A percentile compares a stretch with the other conserved stretches of the same genome.
phyloP scores from a whole-genome alignment of 2,113 vertebrate genomes.

The Thermophis baileyi region DNA sequence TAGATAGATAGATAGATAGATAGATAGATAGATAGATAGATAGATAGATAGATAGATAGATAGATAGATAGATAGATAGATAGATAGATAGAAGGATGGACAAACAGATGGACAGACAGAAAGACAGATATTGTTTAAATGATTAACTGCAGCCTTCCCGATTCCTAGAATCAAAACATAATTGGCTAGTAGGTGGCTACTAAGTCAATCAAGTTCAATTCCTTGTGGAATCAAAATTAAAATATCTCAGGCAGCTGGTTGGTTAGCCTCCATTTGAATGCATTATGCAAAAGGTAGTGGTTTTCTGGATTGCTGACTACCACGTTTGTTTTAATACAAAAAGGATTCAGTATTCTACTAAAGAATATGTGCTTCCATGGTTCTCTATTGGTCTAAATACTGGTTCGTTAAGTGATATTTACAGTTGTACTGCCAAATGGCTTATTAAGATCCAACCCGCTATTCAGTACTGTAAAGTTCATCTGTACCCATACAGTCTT shows the following conservation, averaged over 20 bases:
- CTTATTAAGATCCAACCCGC: neutral
- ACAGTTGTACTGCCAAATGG: neutral
- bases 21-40: no score
- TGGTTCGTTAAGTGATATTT: neutral
- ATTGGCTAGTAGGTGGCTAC: neutral
- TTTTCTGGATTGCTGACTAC: neutral
- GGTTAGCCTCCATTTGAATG: neutral
- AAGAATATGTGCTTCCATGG: neutral
- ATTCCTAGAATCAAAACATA: neutral
- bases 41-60: no score
- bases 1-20: no score
- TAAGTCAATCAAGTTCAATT: neutral
- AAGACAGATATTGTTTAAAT: neutral
- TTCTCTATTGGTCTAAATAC: neutral
- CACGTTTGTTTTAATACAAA: neutral
- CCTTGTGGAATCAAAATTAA: no score
- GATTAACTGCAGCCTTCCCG: neutral
- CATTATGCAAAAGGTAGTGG: neutral
- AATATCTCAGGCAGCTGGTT: neutral
- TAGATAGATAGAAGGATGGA: accelerated
- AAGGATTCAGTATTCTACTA: neutral
- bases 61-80: no score
- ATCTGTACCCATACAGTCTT: neutral
- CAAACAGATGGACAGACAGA: accelerated
- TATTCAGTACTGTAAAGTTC: neutral